These are phyloP conservation scores for Halesus radiatus DNA, from an alignment of 1,140 invertebrate genomes.

Conservation along the genomic window DNA sequence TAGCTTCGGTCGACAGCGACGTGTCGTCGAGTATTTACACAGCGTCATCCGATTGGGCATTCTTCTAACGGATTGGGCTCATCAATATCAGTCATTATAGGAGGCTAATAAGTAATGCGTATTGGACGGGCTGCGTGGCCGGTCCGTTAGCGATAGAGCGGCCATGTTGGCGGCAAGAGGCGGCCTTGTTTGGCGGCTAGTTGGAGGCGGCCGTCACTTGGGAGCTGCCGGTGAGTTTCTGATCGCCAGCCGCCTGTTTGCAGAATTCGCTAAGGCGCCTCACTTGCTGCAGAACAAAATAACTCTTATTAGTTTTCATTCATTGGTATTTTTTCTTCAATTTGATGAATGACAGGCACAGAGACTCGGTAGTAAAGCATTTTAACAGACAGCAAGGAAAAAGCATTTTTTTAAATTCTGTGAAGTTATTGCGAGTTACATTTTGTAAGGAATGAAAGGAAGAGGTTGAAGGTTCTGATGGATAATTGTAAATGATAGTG, in stretches of 20 bases:
- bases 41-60: neutral
- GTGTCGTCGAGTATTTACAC: no score
- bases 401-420: no score
- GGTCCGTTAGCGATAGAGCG: neutral
- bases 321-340: no score
- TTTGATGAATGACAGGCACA: no score
- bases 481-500: no score
- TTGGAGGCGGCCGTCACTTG: constrained; percentile 54
- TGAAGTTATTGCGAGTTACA: no score
- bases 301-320: no score
- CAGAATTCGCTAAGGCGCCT: constrained; percentile 51
- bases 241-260: constrained; percentile 53
- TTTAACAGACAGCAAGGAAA: neutral
- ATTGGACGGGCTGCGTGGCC: constrained; percentile 18
- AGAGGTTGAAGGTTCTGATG: no score
- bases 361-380: neutral
- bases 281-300: constrained; percentile 41
- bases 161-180: constrained; percentile 9
- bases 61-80: neutral
- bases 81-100: constrained; percentile 22
- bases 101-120: neutral
- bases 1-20: no score
- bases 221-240: constrained; percentile 45
- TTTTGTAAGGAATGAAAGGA: no score
- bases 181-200: constrained; percentile 9